These are phyloP conservation scores for Drosophila melanocephala DNA, from an alignment of 2,888 invertebrate species.

Conservation along the genomic window DNA sequence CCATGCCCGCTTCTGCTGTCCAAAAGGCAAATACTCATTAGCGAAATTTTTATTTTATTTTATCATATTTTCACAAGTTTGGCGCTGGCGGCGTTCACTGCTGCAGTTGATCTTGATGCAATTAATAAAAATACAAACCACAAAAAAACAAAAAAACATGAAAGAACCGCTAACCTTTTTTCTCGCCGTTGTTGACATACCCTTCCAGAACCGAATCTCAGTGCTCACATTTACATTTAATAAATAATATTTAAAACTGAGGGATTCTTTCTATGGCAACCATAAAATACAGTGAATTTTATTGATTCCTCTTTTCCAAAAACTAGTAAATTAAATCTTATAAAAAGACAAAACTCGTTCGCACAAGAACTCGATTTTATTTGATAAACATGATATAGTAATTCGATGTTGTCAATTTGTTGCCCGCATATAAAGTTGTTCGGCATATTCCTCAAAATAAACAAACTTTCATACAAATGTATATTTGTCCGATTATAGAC, in stretches of 20 bases:
- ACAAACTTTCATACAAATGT: not conserved
- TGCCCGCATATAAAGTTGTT: rapidly evolving
- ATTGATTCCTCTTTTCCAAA: not conserved
- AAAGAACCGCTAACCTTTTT: not conserved
- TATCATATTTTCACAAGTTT: slow-evolving; percentile 58
- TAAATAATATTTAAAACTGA: not conserved
- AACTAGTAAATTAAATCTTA: not conserved
- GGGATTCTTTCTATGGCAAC: rapidly evolving
- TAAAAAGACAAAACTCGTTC: not conserved
- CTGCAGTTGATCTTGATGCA: slow-evolving; percentile 83
- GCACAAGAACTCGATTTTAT: not conserved
- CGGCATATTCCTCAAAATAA: not conserved
- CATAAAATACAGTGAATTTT: too few species aligned
- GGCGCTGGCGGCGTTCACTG: slow-evolving; percentile 67
- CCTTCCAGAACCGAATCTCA: not conserved
- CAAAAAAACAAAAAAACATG: slow-evolving; percentile 8
- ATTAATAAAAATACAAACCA: slow-evolving; percentile 72
- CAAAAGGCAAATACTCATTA: slow-evolving; percentile 80
- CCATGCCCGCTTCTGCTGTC: slow-evolving; percentile 22
- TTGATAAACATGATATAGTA: not conserved
- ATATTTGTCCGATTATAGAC: not conserved
- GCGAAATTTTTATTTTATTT: slow-evolving; percentile 58
- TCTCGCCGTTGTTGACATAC: not conserved
- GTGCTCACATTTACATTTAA: not conserved
- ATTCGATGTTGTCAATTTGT: not conserved